Percentiles rank a stretch among this genome's conserved stretches.
phyloP scores from a whole-genome alignment of 2,113 vertebrate genomes.

The Nothocercus nigrocapillus region DNA sequence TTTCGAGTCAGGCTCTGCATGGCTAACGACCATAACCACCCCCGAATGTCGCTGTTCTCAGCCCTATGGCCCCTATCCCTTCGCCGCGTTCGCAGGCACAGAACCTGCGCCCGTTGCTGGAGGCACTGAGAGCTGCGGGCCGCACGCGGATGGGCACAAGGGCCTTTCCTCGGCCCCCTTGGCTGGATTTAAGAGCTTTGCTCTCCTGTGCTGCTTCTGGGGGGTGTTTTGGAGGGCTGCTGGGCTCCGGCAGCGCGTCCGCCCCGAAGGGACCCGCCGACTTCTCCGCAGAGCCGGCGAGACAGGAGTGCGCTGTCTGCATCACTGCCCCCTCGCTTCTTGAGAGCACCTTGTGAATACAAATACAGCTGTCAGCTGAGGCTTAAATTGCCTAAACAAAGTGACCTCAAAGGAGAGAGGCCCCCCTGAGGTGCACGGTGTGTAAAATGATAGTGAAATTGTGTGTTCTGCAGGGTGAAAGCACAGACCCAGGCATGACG shows the following conservation, averaged over 20 bases:
- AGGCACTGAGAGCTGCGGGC: background rate
- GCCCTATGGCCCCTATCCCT: background rate
- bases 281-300: background rate
- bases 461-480: background rate
- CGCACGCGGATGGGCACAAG: background rate
- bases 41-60: background rate
- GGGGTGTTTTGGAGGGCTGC: background rate
- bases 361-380: background rate
- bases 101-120: background rate
- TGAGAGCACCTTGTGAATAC: background rate
- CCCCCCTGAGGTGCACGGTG: background rate
- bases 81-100: background rate
- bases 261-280: background rate
- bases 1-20: background rate
- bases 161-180: background rate
- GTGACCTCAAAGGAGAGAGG: background rate
- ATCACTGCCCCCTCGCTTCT: background rate
- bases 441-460: constrained; percentile 13
- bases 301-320: background rate
- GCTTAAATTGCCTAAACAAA: constrained; percentile 4
- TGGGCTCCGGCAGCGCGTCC: background rate
- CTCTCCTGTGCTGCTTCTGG: background rate
- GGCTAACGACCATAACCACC: background rate
- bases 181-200: background rate
- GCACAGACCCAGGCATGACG: background rate